These are phyloP conservation scores for Diplolepis rosae DNA, from an alignment of 2,888 invertebrate species.

Conservation along the genomic window DNA sequence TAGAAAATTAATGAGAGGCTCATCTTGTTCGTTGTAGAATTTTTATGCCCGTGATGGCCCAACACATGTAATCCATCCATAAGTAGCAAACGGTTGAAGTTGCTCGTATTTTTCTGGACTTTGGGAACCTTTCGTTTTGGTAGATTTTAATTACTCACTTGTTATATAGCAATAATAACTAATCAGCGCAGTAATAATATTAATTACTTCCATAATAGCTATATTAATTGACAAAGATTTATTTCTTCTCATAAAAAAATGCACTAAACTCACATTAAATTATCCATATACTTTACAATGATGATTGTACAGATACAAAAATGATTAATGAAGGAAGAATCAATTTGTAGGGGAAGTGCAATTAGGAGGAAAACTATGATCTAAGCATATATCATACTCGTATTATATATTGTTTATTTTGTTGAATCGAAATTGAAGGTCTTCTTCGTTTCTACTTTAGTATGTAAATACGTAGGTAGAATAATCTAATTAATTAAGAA, in stretches of 20 bases:
- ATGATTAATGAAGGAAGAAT: background rate
- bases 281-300: too few relatives aligned
- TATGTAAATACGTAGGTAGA: background rate
- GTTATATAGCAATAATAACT: background rate
- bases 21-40: constrained; percentile 63
- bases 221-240: too few relatives aligned
- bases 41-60: constrained; percentile 69
- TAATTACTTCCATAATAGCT: too few relatives aligned
- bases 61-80: constrained; percentile 71
- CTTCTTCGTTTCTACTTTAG: background rate
- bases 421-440: background rate
- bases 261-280: too few relatives aligned
- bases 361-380: background rate
- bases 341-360: background rate
- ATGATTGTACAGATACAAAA: too few relatives aligned
- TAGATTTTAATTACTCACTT: background rate
- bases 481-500: background rate
- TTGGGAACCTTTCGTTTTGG: constrained; percentile 46
- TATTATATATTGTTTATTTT: background rate
- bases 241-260: too few relatives aligned
- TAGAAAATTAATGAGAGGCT: constrained; percentile 4
- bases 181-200: too few relatives aligned
- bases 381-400: background rate
- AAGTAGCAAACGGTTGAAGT: constrained; percentile 63
- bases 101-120: constrained; percentile 55